A percentile compares a stretch with the other conserved stretches of the same genome.
phyloP scores from a whole-genome alignment of 2,113 vertebrate genomes.

The Mesocricetus auratus region DNA sequence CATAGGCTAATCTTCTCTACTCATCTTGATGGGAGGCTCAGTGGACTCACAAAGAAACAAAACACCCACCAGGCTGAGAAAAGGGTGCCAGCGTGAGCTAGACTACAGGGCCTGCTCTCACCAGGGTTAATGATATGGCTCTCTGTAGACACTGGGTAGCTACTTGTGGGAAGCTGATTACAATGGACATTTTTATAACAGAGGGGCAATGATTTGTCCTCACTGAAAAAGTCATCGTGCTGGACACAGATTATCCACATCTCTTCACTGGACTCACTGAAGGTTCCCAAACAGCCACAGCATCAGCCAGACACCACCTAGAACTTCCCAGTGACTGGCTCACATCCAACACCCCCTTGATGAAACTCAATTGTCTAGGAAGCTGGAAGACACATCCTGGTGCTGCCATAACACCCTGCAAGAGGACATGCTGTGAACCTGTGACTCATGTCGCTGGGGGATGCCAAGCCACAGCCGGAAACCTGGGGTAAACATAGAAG shows the following conservation, averaged over 20 bases:
- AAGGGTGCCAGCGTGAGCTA: conserved; percentile 3
- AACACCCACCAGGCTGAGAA: not conserved
- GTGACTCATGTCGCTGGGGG: not conserved
- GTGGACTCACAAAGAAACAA: not conserved
- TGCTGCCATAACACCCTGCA: not conserved
- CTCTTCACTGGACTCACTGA: not conserved
- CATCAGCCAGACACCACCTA: not conserved
- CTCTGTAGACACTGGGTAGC: conserved; percentile 2
- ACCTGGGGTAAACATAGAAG: not conserved
- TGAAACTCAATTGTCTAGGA: not conserved
- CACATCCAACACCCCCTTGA: not conserved
- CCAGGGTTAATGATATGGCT: conserved; percentile 8
- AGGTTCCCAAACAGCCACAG: not conserved
- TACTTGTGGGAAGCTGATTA: conserved; percentile 61
- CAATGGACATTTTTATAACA: conserved; percentile 41
- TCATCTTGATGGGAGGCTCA: not conserved
- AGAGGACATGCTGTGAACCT: not conserved
- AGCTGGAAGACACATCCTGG: not conserved
- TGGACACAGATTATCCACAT: not conserved
- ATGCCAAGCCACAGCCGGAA: not conserved
- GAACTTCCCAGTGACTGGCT: not conserved
- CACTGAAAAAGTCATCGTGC: conserved; percentile 11
- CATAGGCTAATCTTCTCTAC: not conserved
- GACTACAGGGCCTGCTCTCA: conserved; percentile 7
- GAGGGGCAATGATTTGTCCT: not conserved